A percentile compares a stretch with the other conserved stretches of the same genome.
Evolutionary conservation across 1,140 invertebrate species (phyloP).

Genomic region (Hetaerina americana): DNA sequence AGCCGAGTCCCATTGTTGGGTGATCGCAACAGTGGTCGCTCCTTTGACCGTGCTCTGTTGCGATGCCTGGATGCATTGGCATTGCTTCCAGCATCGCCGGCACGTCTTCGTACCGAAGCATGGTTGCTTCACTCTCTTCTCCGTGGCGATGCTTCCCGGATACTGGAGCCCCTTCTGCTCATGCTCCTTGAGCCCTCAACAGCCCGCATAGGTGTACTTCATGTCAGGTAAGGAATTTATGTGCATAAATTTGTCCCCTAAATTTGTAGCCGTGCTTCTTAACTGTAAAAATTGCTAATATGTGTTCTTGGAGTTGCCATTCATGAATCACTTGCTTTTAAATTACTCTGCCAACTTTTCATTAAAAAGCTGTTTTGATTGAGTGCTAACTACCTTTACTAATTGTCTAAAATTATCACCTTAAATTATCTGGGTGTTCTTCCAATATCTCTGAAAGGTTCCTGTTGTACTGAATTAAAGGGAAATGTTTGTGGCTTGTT

Average conservation of each 20-base stretch:
- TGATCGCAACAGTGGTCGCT: not conserved
- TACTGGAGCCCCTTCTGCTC: conserved; percentile 65
- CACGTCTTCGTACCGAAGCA: conserved; percentile 52
- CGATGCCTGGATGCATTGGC: not conserved
- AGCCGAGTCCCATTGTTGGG: conserved; percentile 13
- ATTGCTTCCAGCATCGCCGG: conserved; percentile 16
- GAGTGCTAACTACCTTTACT: no score
- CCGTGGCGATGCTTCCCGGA: conserved; percentile 58
- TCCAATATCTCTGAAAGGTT: no score
- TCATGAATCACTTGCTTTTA: no score
- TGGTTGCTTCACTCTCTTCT: conserved; percentile 62
- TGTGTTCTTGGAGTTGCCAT: no score
- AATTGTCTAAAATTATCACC: no score
- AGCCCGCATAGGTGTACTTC: conserved; percentile 70
- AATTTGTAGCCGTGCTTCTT: not conserved
- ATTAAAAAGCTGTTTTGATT: no score
- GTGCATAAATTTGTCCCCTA: not conserved
- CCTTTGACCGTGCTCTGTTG: not conserved
- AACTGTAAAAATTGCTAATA: not conserved
- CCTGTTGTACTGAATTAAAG: no score
- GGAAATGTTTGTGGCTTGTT: no score
- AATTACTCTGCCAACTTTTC: no score
- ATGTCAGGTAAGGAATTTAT: conserved; percentile 27
- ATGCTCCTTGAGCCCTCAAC: conserved; percentile 72
- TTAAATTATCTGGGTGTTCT: no score